These are phyloP conservation scores for Chamaetylas fuelleborni DNA, from an alignment of 2,113 vertebrate species.

Conservation along the genomic window DNA sequence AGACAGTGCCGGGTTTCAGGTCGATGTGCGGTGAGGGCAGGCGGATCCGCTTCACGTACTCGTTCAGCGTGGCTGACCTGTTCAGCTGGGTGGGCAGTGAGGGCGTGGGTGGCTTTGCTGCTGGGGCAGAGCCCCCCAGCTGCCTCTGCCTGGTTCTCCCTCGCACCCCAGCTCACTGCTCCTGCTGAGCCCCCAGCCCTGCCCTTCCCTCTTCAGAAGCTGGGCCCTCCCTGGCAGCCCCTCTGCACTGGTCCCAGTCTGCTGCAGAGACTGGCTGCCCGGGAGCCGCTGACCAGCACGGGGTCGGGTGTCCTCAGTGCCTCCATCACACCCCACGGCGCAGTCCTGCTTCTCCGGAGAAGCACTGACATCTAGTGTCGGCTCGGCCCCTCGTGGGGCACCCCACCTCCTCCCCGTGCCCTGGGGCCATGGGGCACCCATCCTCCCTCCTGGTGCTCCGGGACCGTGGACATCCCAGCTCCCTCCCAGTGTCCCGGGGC, in stretches of 20 bases:
- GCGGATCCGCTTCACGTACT: conserved; percentile 23
- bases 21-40: background rate
- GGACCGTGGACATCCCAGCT: too few species aligned
- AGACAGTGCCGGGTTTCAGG: background rate
- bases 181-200: rapidly evolving
- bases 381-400: background rate
- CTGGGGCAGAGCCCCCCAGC: background rate
- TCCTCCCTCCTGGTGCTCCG: rapidly evolving
- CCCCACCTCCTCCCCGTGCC: background rate
- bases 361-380: conserved; percentile 52
- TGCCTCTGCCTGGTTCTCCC: background rate
- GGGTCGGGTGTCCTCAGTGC: background rate
- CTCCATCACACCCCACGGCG: background rate
- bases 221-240: background rate
- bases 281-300: background rate
- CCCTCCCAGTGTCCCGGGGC: too few species aligned
- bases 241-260: background rate
- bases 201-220: background rate
- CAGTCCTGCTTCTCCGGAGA: background rate
- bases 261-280: background rate
- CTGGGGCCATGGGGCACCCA: rapidly evolving
- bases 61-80: conserved; percentile 28
- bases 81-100: conserved; percentile 37
- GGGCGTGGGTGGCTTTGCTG: rapidly evolving
- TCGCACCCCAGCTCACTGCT: rapidly evolving